phyloP scores from a whole-genome alignment of 2,797 vertebrate species.

The Falco rusticolus region DNA sequence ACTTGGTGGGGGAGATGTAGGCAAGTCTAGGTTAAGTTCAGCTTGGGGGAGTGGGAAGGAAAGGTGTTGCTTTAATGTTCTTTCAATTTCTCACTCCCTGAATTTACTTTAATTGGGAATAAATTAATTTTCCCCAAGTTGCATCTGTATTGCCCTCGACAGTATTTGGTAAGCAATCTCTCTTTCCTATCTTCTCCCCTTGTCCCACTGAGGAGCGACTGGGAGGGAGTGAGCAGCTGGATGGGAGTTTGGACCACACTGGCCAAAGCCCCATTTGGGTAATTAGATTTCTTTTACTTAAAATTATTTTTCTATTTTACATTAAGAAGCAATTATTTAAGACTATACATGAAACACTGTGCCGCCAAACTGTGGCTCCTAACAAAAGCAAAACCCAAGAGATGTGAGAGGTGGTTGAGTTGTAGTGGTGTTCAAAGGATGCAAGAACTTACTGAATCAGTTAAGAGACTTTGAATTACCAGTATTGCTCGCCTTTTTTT shows the following conservation, averaged over 20 bases:
- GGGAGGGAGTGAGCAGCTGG: background rate
- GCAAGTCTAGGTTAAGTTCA: rapidly evolving
- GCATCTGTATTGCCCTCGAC: background rate
- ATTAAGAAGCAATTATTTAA: background rate
- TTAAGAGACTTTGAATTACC: background rate
- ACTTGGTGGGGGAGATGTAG: rapidly evolving
- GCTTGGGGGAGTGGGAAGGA: rapidly evolving
- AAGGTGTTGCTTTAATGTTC: background rate
- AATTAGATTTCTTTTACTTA: background rate
- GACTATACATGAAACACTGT: background rate
- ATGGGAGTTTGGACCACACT: background rate
- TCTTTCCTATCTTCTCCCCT: background rate
- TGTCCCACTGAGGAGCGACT: background rate
- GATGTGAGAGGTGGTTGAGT: background rate
- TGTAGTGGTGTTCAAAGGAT: background rate
- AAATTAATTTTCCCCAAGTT: background rate
- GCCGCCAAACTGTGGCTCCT: background rate
- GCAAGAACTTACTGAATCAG: background rate
- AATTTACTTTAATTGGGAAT: background rate
- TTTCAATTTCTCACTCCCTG: background rate
- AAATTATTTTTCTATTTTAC: background rate
- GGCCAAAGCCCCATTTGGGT: background rate
- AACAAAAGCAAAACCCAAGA: background rate
- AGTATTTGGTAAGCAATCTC: background rate
- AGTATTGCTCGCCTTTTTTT: background rate